Percentiles rank a stretch among this genome's conserved stretches.
Conservation (phyloP, 2,113 vertebrate genomes). For the Himantopus leucocephalus region DNA sequence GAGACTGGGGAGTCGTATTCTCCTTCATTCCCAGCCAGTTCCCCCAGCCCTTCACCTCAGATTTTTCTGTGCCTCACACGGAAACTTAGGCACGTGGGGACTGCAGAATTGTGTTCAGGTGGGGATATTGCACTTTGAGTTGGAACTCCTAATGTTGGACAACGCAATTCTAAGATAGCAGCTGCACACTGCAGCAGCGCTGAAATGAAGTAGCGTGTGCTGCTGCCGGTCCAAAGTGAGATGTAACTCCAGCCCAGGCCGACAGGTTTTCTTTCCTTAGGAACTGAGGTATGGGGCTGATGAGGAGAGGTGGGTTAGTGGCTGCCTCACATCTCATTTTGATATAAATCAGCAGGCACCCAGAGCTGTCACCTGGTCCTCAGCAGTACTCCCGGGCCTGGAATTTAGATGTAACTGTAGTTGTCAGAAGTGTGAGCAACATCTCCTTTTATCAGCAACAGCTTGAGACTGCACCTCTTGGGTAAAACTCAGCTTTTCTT, state of each 20-base stretch:
- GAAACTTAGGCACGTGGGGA: fast-evolving
- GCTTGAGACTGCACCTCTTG: background rate
- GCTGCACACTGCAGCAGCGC: fast-evolving
- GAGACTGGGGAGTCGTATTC: background rate
- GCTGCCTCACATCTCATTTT: background rate
- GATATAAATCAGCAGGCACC: background rate
- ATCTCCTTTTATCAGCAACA: background rate
- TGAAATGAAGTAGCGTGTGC: background rate
- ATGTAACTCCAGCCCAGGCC: background rate
- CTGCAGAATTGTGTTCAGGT: background rate
- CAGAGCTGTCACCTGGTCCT: background rate
- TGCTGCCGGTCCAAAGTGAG: background rate
- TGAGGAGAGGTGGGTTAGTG: background rate
- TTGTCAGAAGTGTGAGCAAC: background rate
- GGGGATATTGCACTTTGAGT: background rate
- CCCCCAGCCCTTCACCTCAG: background rate
- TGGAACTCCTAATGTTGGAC: background rate
- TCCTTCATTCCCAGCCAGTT: background rate
- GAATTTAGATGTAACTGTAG: background rate
- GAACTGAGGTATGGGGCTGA: background rate
- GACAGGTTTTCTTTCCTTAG: background rate
- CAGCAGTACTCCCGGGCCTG: background rate
- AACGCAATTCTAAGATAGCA: fast-evolving
- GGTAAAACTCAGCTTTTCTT: constrained; percentile 7
- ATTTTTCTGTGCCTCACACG: background rate